These are phyloP conservation scores for Felis chaus DNA, from an alignment of 2,113 vertebrate genomes.

Conservation along the genomic window DNA sequence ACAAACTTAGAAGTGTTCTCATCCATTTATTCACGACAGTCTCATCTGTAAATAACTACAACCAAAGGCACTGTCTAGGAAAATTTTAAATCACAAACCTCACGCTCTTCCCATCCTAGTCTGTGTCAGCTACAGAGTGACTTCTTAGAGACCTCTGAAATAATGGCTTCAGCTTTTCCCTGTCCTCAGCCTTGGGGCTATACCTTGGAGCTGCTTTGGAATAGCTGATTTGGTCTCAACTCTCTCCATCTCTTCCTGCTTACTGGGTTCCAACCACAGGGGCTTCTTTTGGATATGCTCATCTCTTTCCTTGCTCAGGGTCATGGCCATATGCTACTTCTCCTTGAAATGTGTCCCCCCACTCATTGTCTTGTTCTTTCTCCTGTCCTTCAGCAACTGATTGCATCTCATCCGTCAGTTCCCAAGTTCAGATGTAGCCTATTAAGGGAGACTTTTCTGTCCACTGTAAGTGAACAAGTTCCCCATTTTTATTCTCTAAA, in stretches of 20 bases:
- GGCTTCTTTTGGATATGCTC: background rate
- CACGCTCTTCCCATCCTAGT: background rate
- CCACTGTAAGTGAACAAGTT: background rate
- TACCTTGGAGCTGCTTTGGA: background rate
- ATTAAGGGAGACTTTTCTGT: background rate
- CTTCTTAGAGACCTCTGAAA: background rate
- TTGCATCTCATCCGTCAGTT: background rate
- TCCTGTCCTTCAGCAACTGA: background rate
- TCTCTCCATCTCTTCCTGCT: background rate
- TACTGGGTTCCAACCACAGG: background rate
- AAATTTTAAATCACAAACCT: background rate
- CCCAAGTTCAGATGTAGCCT: background rate
- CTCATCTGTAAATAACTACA: background rate
- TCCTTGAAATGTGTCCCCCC: background rate
- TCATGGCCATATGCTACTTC: background rate
- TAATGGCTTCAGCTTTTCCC: background rate
- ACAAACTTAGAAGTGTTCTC: background rate
- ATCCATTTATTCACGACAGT: background rate
- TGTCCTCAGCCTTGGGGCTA: background rate
- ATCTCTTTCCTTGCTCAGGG: background rate
- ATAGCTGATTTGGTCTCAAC: background rate
- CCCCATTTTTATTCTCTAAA: background rate
- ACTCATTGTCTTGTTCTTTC: background rate
- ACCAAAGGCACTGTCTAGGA: background rate
- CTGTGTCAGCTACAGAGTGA: background rate